phyloP scores from a whole-genome alignment of 2,113 vertebrate species.

The Lonchura striata region DNA sequence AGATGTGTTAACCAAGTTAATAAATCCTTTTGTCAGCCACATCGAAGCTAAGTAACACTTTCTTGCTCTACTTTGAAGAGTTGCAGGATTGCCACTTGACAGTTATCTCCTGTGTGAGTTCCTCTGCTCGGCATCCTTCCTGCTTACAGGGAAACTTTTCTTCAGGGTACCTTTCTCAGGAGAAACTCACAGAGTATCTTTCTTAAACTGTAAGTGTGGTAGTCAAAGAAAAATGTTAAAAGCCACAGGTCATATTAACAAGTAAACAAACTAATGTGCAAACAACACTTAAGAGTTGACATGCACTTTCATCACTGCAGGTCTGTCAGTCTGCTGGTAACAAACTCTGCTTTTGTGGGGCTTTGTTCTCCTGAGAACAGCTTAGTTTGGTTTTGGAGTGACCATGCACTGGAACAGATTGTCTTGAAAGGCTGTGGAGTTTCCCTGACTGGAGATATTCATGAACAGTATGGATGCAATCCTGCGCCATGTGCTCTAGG shows the following conservation, averaged over 20 bases:
- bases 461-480: background rate
- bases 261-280: background rate
- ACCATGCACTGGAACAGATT: background rate
- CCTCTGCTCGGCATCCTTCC: background rate
- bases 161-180: background rate
- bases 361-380: background rate
- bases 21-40: background rate
- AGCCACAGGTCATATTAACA: background rate
- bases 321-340: background rate
- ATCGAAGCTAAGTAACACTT: background rate
- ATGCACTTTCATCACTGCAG: background rate
- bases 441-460: background rate
- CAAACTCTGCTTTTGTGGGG: background rate
- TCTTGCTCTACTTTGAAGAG: background rate
- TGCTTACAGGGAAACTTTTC: background rate
- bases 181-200: background rate
- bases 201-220: background rate
- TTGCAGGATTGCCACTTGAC: background rate
- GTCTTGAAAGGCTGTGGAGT: background rate
- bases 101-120: background rate
- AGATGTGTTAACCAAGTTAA: background rate
- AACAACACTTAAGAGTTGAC: background rate
- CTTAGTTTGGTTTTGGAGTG: background rate
- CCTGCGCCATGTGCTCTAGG: background rate
- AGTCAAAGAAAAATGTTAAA: constrained; percentile 2